Base-by-base conservation (phyloP, 1,140 invertebrate genomes). In the Ceratosolen fusciceps region DNA sequence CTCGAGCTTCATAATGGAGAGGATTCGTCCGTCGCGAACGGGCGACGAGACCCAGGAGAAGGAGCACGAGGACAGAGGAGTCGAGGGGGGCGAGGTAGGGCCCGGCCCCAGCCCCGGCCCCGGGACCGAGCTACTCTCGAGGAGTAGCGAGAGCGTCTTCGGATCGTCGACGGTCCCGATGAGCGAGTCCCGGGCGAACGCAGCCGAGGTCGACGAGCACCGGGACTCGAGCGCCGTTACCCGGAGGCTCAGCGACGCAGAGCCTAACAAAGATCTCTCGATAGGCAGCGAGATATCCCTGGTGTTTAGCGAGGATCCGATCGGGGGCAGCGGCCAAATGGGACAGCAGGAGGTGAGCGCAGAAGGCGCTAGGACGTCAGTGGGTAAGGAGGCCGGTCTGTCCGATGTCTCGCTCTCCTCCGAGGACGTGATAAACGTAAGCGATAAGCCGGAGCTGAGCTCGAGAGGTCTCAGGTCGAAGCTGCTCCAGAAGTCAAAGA, bases 401-500 rank as follows among this genome's bases (percentile, higher is more conserved):
- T n/a, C n/a, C n/a, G 56, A n/a, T 29, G 2, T 37, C 24, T 72
- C 77, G 21, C 67, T 10, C 29, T 43, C 58, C 1, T 26, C 24
- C 19, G 16, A 58, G 21, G 47, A 70, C 24, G 29, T 60, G 1
- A 70, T 80, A 9, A 74, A 58, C 19, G 21, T 31, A 34, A 70
- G 78, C 26, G 52, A 80, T 8, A 58, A 70, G 10, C n/a, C 34
- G 0, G 16, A 70, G 49, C 7, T 19, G 14, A 24, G 0, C 4
- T 26, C 49, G 19, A 62, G 47, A 68, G 47, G 2, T 0, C 62
- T 74, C 1, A 67, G 60, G 47, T 79, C 78, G 0, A 67, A 56
- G 16, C 24, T 68, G 10, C 19, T 37, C 1, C 52, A 74, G 24
- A 75, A 34, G 16, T 58, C 47, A 5, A 74, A 70, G 24, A 80